Base-by-base conservation (phyloP, 2,888 invertebrate genomes). In the Anthoptus insignis region DNA sequence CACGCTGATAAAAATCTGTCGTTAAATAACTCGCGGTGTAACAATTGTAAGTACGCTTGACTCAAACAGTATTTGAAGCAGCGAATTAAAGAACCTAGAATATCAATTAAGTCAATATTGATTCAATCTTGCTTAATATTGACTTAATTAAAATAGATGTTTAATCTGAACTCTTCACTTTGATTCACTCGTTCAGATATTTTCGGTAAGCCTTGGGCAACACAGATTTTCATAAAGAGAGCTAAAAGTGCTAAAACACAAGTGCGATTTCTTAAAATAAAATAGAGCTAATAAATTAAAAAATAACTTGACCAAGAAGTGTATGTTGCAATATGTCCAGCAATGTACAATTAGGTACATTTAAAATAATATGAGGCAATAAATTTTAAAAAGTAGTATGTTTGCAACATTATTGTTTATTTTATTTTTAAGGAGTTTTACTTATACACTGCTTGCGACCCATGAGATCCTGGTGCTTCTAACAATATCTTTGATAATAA, bases 31-130 rank as follows among this genome's bases (percentile, higher is more conserved):
- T 34, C 37, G 53, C 34, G n/a, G n/a, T 53, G 22, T 37, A 24
- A 37, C 37, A 22, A 19, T n/a, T n/a, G 21, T 8, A 53, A 37
- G 34, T 37, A 53, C 34, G 34, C 53, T 53, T 37, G 53, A 52
- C 32, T 19, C 52, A 13, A 21, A 53, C 21, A 0, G 22, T 53
- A 13, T 34, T 9, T 34, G n/a, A 11, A 24, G n/a, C 13, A 21
- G 5, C 29, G 14, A 19, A 19, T 14, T 34, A 14, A 21, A 49
- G n/a, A 1, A 24, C 22, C 7, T 11, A 16, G 7, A 16, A 39
- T n/a, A n/a, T n/a, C n/a, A 16, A 39, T 8, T 16, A 39, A 39
- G 39, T 39, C 39, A 39, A 39, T 39, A 39, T 39, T 39, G 7
- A 16, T 39, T 14, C 14, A 39, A 16, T 39, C 14, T 39, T 16